Conservation (phyloP, 2,888 invertebrate species). For the Tupiocoris notatus region DNA sequence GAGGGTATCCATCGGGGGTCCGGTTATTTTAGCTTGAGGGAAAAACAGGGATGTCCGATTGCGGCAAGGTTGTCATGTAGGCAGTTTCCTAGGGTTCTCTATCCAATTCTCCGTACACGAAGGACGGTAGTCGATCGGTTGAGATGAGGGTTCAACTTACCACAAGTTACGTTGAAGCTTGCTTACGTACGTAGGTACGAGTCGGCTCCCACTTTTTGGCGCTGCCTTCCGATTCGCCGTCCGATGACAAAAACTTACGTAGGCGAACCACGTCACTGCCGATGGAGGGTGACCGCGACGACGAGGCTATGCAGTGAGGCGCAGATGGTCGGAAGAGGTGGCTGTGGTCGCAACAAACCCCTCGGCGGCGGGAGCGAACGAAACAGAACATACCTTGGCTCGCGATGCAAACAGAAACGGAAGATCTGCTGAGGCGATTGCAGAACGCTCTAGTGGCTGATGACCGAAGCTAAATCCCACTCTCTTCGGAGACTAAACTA, state of each 20-base stretch:
- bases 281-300: slow-evolving; percentile 6
- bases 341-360: background rate
- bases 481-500: too few species aligned
- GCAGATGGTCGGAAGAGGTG: background rate
- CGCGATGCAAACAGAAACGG: background rate
- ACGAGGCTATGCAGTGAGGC: background rate
- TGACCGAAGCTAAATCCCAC: background rate
- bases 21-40: slow-evolving; percentile 20
- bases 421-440: background rate
- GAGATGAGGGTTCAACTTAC: slow-evolving; percentile 33
- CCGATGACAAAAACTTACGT: slow-evolving; percentile 42
- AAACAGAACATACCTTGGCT: background rate
- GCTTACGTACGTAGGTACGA: slow-evolving; percentile 9
- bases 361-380: background rate
- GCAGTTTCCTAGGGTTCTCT: background rate
- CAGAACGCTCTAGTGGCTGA: background rate
- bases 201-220: background rate
- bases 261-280: slow-evolving; percentile 39
- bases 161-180: slow-evolving; percentile 44
- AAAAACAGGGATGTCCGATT: background rate
- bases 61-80: background rate
- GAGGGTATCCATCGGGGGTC: slow-evolving; percentile 22
- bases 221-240: slow-evolving; percentile 17
- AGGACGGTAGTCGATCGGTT: background rate
- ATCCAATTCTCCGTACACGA: background rate